Evolutionary conservation across 2,113 vertebrate genomes (phyloP), one percentile per base, ranked within the genome.

Genomic region (Sylvicapra grimmia): DNA sequence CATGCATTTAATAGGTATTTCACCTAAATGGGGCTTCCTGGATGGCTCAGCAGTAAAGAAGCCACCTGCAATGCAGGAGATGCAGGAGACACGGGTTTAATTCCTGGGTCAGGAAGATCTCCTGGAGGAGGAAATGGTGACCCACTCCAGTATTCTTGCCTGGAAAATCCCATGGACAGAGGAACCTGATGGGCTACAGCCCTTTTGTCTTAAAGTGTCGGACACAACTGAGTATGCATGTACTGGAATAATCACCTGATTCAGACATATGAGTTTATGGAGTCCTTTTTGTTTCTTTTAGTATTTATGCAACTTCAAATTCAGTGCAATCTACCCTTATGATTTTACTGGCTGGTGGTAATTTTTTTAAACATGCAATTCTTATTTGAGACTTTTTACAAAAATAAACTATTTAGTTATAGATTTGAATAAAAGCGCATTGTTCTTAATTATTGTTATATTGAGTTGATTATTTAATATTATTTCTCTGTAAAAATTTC

Each of bases 301-400:
- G 3, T 90, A 53, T 56, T 82, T 82, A 93, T 27, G 18, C 16
- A 91, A 83, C n/a, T 94, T 95, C 8, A 95, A 83, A 89, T 82
- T 95, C 14, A 51, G n/a, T 49, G 49, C 25, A 72, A 75, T 23
- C 31, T 89, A 65, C 36, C 29, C 49, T 61, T 82, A 54, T 79
- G 12, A 5, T 21, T 89, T 89, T 96, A 58, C 49, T 40, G 9
- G 18, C 79, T 97, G 36, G 12, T 80, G 51, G 3, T 79, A 44
- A 89, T 93, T 89, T 72, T 90, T 63, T 84, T 14, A 95, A 94
- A 15, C 18, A 86, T 86, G 25, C 1, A 95, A 96, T 85, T 95
- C 36, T 92, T 87, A 92, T 21, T 23, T 90, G 47, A 88, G 16
- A 83, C 59, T 95, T 93, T 44, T 93, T 89, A 90, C 25, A 16